phyloP scores from a whole-genome alignment of 2,888 invertebrate genomes.

The Macroteleia sp. region DNA sequence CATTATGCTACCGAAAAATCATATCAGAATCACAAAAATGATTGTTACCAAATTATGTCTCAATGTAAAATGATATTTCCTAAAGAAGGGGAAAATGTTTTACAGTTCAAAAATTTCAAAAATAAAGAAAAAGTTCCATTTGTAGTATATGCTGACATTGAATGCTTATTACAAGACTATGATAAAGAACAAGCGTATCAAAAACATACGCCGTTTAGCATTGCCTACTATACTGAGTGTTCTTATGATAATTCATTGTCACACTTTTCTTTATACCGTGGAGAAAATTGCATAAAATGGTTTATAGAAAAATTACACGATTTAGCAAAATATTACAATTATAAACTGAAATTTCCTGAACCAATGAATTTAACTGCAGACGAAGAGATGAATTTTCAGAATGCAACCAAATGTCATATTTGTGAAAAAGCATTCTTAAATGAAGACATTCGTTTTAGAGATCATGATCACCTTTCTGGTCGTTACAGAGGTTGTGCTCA shows the following conservation, averaged over 20 bases:
- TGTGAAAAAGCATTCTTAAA: conserved; percentile 9
- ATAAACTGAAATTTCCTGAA: not conserved
- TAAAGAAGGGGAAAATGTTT: not conserved
- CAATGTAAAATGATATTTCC: conserved; percentile 13
- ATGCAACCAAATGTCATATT: conserved; percentile 10
- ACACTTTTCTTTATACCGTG: conserved; percentile 9
- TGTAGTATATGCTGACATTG: conserved; percentile 39
- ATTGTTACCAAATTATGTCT: not conserved
- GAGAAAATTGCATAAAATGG: conserved; percentile 11
- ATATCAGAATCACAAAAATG: conserved; percentile 7
- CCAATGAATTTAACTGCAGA: not conserved
- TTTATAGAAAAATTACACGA: conserved; percentile 5
- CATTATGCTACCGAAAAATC: conserved; percentile 3
- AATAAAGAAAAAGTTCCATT: conserved; percentile 27
- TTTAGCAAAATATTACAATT: conserved; percentile 1
- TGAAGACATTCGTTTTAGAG: not conserved
- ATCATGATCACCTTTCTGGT: conserved; percentile 12
- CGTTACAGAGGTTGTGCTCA: not conserved
- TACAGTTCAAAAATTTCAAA: conserved; percentile 4
- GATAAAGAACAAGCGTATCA: conserved; percentile 10
- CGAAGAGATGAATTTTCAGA: not conserved
- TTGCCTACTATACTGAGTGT: conserved; percentile 16
- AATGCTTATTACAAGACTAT: conserved; percentile 26
- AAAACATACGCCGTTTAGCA: conserved; percentile 13
- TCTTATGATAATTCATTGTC: conserved; percentile 8